Evolutionary conservation across 1,140 invertebrate genomes (phyloP), one percentile per base, ranked within the genome.

Genomic region (Cylas formicarius): DNA sequence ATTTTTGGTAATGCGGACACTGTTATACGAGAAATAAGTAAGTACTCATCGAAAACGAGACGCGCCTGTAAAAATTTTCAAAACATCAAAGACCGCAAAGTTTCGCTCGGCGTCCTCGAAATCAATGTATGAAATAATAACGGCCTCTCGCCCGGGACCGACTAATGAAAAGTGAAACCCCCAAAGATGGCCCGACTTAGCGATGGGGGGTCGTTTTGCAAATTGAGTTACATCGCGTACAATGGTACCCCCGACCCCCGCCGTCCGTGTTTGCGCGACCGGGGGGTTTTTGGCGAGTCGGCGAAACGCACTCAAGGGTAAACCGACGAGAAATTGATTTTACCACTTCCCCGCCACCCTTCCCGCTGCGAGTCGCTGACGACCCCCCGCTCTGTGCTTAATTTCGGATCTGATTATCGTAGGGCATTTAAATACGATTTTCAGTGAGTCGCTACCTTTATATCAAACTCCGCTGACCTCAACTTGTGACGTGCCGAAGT

Each of bases 141-240:
- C n/a, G n/a, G n/a, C n/a, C n/a, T n/a, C n/a, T n/a, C n/a, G n/a
- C n/a, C n/a, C n/a, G n/a, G n/a, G n/a, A n/a, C n/a, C n/a, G n/a
- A 14, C 31, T 50, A 50, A 50, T 50, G 48, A 44, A 42, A 50
- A 45, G 29, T 42, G 48, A 50, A 50, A 43, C 48, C 48, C 48
- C 48, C 41, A 39, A 50, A 50, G 35, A 49, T 43, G 39, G 28
- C 38, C 31, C 40, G 7, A 21, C 16, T 27, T 28, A 17, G 27
- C 29, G 42, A 27, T 32, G 41, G 43, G 38, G 38, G 43, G 36
- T 44, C 48, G 41, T 21, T 44, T n/a, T 40, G 48, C 48, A 50
- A 50, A 50, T 50, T 50, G 43, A 50, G 48, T 50, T 50, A 50
- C 48, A 31, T 18, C 32, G 31, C 22, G 20, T 44, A 50, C 48